Evolutionary conservation across 2,113 vertebrate genomes (phyloP).

Genomic region (Trichechus manatus): DNA sequence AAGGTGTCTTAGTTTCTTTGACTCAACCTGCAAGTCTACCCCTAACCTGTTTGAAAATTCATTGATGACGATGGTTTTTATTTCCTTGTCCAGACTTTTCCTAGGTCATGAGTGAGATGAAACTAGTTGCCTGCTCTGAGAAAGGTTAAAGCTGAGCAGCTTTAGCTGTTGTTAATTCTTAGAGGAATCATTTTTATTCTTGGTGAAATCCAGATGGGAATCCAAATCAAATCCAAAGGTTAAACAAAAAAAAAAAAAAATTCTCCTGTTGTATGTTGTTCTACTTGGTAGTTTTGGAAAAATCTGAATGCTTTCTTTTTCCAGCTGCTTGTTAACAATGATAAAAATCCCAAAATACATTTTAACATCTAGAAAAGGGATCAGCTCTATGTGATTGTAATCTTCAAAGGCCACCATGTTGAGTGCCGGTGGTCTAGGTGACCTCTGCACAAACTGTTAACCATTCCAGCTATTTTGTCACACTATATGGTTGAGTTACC

Average conservation of each 20-base stretch:
- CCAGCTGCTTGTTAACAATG: conserved; percentile 71
- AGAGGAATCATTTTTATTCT: conserved; percentile 63
- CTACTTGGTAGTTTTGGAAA: conserved; percentile 72
- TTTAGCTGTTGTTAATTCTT: neutral
- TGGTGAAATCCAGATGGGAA: conserved; percentile 66
- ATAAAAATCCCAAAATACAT: conserved; percentile 71
- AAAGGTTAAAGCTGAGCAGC: neutral
- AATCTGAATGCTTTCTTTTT: conserved; percentile 63
- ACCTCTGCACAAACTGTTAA: neutral
- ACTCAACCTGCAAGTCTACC: neutral
- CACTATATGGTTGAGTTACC: neutral
- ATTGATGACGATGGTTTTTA: neutral
- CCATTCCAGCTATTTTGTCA: neutral
- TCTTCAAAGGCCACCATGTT: neutral
- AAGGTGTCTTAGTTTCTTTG: neutral
- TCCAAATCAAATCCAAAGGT: neutral
- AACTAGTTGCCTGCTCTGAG: neutral
- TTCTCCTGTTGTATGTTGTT: conserved; percentile 80
- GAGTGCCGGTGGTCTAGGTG: neutral
- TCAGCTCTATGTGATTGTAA: conserved; percentile 59
- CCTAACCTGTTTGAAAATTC: neutral
- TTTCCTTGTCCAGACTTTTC: neutral
- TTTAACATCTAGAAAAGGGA: conserved; percentile 60
- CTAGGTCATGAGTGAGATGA: neutral
- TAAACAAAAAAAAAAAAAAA: conserved; percentile 22